phyloP scores from a whole-genome alignment of 2,113 vertebrate species.

The Ophiodon elongatus region DNA sequence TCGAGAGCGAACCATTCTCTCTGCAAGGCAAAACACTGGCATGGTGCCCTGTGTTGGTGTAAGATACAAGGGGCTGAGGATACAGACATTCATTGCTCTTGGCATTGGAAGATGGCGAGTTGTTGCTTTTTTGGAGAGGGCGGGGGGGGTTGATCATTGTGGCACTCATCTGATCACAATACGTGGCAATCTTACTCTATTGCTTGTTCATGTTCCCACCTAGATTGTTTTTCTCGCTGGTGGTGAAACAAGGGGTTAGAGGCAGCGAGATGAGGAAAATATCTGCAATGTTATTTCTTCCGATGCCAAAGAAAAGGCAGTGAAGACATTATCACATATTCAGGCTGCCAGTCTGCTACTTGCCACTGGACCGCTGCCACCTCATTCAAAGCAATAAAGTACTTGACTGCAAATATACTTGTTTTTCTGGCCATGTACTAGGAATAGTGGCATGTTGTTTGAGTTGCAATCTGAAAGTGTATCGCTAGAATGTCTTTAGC shows the following conservation, averaged over 20 bases:
- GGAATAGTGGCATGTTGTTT: not conserved
- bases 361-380: conserved; percentile 10
- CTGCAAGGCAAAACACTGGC: conserved; percentile 19
- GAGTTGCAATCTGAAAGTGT: not conserved
- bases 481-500: not conserved
- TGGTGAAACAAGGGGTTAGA: conserved; percentile 23
- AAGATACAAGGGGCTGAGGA: conserved; percentile 17
- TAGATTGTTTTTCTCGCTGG: conserved; percentile 41
- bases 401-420: conserved; percentile 33
- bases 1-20: conserved; percentile 1
- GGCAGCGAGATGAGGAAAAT: conserved; percentile 39
- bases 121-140: not conserved
- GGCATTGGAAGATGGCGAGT: conserved; percentile 24
- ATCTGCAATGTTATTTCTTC: conserved; percentile 28
- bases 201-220: conserved; percentile 35
- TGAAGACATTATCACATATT: conserved; percentile 34
- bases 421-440: not conserved
- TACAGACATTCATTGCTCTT: conserved; percentile 24
- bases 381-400: conserved; percentile 5
- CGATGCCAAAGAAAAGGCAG: conserved; percentile 19
- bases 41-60: conserved; percentile 16
- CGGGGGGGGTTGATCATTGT: conserved; percentile 31
- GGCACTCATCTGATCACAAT: conserved; percentile 31
- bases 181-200: conserved; percentile 39
- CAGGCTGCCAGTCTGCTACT: conserved; percentile 9